Base-by-base conservation (phyloP, 2,113 vertebrate species). In the Marmota flaviventris region DNA sequence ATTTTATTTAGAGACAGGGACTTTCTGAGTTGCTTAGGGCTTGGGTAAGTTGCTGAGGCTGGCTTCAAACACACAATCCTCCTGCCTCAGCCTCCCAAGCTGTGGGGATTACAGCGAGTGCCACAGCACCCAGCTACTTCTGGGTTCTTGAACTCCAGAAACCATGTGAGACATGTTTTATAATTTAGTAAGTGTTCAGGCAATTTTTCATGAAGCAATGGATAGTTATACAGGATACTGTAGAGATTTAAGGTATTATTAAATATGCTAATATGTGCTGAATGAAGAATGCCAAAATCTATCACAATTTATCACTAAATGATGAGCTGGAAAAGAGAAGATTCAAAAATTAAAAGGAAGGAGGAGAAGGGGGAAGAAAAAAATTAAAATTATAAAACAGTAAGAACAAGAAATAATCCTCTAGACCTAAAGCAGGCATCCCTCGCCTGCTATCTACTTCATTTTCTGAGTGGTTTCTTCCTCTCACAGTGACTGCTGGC, bases 201-300 rank as follows among this genome's bases (percentile, higher is more conserved):
- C 18, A 32, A 56, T 48, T 82, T 85, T 58, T 83, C 70, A 89
- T 27, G 16, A 1, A 69, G 7, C 2, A 58, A 72, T 53, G 53
- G 14, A 53, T 12, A 92, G 77, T 5, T 37, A 75, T 53, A 37
- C 17, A 69, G 7, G 12, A 16, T 27, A 69, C 7, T 81, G 8
- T 10, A 56, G n/a, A 95, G 34, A 92, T 22, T 91, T 76, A 89
- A 88, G n/a, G 32, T 69, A 81, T 79, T 90, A 78, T 58, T 58
- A 12, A 93, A 53, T 73, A 58, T 85, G 29, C 37, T 85, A 90
- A 69, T 77, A 42, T 84, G 95, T 84, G 32, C 61, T 87, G 17
- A 83, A 76, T 79, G 29, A 87, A 95, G 25, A 76, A 37, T 81
- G 29, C 9, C 7, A 58, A n/a, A 91, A 63, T 82, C 39, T 65